Percentiles rank a stretch among this genome's conserved stretches.
Conservation (phyloP, 2,113 vertebrate species). For the Psittacula cyanocephala region DNA sequence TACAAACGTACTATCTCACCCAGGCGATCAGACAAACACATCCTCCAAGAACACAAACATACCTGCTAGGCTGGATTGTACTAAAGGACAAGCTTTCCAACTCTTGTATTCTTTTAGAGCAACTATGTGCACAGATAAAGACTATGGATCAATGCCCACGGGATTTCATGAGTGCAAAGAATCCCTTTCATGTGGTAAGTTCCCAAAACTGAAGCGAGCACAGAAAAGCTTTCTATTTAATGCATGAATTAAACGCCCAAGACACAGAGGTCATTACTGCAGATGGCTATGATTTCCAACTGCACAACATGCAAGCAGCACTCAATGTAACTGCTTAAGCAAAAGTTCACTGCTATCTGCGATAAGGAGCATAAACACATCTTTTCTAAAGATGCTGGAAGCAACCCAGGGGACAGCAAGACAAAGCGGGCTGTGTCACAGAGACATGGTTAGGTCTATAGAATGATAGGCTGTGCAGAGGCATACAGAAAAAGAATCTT, state of each 20-base stretch:
- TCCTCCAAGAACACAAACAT: constrained; percentile 40
- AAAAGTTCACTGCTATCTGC: not conserved
- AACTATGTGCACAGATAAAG: constrained; percentile 29
- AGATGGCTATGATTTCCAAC: not conserved
- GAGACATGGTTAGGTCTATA: not conserved
- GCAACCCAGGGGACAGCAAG: not conserved
- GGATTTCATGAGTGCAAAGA: constrained; percentile 38
- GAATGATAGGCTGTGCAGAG: not conserved
- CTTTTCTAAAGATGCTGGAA: not conserved
- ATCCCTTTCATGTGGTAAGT: constrained; percentile 59
- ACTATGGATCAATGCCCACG: constrained; percentile 7
- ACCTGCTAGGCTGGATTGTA: constrained; percentile 46
- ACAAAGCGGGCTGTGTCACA: not conserved
- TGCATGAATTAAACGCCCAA: constrained; percentile 7
- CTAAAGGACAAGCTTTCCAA: constrained; percentile 26
- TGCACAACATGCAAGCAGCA: not conserved
- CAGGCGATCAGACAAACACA: constrained; percentile 29
- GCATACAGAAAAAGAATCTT: not conserved
- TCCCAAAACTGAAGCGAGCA: not conserved
- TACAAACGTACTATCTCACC: constrained; percentile 13
- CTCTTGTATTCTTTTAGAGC: not conserved
- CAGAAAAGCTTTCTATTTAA: constrained; percentile 18
- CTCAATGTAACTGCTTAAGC: not conserved
- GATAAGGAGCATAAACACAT: not conserved
- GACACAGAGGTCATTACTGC: not conserved